phyloP scores from a whole-genome alignment of 1,140 invertebrate genomes.

The Pseudomyrmex cubaensis region DNA sequence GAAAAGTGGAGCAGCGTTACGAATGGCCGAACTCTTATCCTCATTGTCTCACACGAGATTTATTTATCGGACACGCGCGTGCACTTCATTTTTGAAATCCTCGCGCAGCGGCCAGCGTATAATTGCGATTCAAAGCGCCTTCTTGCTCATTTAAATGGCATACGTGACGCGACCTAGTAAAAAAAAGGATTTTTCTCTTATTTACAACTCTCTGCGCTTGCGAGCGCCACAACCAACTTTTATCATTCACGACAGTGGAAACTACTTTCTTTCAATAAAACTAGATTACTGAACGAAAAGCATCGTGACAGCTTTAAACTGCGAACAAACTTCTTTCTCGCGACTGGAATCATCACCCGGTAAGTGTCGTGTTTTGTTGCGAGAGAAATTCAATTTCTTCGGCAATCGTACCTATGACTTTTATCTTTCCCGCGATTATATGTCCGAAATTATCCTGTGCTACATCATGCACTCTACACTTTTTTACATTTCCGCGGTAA shows the following conservation, averaged over 20 bases:
- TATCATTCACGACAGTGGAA: too few relatives aligned
- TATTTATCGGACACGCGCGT: conserved; percentile 55
- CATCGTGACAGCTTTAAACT: too few relatives aligned
- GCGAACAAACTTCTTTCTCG: not conserved
- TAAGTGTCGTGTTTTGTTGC: too few relatives aligned
- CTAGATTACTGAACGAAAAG: too few relatives aligned
- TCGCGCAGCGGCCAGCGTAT: not conserved
- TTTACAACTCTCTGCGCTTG: not conserved
- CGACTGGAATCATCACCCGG: too few relatives aligned
- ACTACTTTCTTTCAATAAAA: not conserved
- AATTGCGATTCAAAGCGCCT: conserved; percentile 43
- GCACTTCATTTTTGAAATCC: conserved; percentile 27
- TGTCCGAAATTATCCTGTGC: too few relatives aligned
- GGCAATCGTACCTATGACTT: not conserved
- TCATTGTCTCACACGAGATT: conserved; percentile 67
- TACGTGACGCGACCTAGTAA: conserved; percentile 15
- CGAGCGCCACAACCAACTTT: not conserved
- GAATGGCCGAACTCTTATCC: conserved; percentile 74
- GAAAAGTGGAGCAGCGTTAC: conserved; percentile 73
- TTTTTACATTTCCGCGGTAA: conserved; percentile 1
- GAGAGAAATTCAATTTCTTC: not conserved
- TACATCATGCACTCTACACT: too few relatives aligned
- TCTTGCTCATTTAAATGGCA: conserved; percentile 20
- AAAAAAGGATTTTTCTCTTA: conserved; percentile 11
- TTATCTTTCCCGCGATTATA: not conserved